Base-by-base conservation (phyloP, 2,888 invertebrate genomes). In the Trisateles emortualis region DNA sequence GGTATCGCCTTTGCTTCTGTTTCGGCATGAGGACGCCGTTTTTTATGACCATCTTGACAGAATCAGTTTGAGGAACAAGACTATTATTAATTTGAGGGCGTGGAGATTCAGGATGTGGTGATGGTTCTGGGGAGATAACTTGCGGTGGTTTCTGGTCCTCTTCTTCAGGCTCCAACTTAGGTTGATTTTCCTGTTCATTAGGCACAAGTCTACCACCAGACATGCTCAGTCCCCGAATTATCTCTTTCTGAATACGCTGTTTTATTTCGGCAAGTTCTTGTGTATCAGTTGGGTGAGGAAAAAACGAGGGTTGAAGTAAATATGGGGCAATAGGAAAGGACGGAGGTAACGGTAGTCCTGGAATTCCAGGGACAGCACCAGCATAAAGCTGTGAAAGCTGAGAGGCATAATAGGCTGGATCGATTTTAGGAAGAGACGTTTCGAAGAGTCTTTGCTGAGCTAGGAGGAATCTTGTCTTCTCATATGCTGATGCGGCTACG, bases 1-100 rank as follows among this genome's bases (percentile, higher is more conserved):
- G 94, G 79, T 98, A 98, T 35, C 98, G 94, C 43, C 98, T 91
- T 84, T 98, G 98, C 75, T 98, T 98, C 77, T 98, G 98, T 74
- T 98, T 98, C 0, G 97, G 97, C 95, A 98, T 97, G 1, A 98
- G 89, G 0, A 98, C 95, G 0, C 97, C 97, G 75, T 98, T 97
- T 83, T 97, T 97, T 48, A 97, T 96, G 0, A 98, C 97, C 97
- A 97, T 97, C 84, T 97, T 97, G 0, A 97, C 96, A 0, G 96
- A 95, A 73, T 95, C 95, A 0, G 94, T 94, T 64, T 87, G 91
- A 0, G 88, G 78, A 6, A 83, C 76, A n/a, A 89, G 59, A 45
- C 72, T 82, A 53, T 84, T 90, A 41, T 91, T 93, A 13, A 94
- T 85, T 14, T 92, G 87, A 17, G 93, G 90, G 47, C 92, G 78